Percentiles rank a stretch among this genome's conserved stretches.
phyloP scores from a whole-genome alignment of 2,797 vertebrate species.

The Peromyscus nudipes region DNA sequence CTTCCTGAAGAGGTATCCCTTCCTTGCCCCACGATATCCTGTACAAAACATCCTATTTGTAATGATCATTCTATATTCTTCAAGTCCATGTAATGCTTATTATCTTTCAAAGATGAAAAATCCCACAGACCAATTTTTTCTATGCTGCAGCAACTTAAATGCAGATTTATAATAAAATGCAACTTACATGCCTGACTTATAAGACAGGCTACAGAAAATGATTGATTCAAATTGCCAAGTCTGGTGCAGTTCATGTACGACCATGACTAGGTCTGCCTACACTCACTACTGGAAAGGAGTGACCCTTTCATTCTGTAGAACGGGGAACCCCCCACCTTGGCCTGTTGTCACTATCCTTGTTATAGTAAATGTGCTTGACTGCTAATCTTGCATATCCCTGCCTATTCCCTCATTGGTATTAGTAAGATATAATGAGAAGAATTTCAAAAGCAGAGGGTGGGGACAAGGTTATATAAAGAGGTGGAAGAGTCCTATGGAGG shows the following conservation, averaged over 20 bases:
- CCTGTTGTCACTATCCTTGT: neutral
- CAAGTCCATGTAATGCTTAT: neutral
- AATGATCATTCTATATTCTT: neutral
- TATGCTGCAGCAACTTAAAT: neutral
- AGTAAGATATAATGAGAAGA: neutral
- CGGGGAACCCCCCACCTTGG: neutral
- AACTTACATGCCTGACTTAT: neutral
- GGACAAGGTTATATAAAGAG: neutral
- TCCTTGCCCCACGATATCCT: no score
- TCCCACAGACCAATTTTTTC: neutral
- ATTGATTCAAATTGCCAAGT: neutral
- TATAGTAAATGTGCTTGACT: neutral
- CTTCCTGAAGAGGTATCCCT: neutral
- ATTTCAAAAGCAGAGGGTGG: neutral
- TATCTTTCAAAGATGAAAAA: neutral
- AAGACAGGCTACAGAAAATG: neutral
- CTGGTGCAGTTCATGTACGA: neutral
- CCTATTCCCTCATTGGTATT: neutral
- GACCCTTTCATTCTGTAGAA: neutral
- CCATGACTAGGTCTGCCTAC: neutral
- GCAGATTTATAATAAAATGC: neutral
- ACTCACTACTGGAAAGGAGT: neutral
- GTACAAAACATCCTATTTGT: neutral
- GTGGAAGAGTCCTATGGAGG: neutral
- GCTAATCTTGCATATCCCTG: neutral